Percentiles rank a stretch among this genome's conserved stretches.
These are phyloP conservation scores for Xyliphius kryptos DNA, from an alignment of 2,113 vertebrate species.

Conservation along the genomic window DNA sequence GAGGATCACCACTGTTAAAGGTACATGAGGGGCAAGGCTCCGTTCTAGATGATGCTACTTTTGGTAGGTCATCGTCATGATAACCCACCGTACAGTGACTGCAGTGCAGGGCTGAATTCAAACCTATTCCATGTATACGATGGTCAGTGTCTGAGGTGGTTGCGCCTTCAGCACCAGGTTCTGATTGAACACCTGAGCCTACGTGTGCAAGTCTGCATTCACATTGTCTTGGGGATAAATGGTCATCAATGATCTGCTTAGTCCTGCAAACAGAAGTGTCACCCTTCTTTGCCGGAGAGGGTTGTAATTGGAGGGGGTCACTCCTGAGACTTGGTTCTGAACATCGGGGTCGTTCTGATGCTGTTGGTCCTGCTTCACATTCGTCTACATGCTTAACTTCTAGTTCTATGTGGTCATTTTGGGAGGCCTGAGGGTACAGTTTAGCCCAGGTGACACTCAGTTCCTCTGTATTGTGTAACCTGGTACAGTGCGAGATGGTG, in stretches of 20 bases:
- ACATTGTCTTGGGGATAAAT: too few species aligned
- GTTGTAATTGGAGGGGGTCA: not conserved
- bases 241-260: too few species aligned
- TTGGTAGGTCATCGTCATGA: not conserved
- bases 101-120: not conserved
- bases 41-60: not conserved
- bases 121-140: not conserved
- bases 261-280: too few species aligned
- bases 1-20: constrained; percentile 1
- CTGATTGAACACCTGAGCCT: not conserved
- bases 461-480: not conserved
- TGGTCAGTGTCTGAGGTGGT: too few species aligned
- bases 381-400: too few species aligned
- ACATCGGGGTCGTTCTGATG: too few species aligned
- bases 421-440: too few species aligned
- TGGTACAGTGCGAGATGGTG: not conserved
- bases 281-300: not conserved
- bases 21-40: constrained; percentile 1
- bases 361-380: too few species aligned
- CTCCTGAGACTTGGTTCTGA: too few species aligned
- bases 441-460: too few species aligned
- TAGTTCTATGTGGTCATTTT: too few species aligned
- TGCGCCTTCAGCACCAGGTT: not conserved
- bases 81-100: not conserved
- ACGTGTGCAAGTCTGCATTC: not conserved